Base-by-base conservation (phyloP, 2,113 vertebrate species). In the Origma solitaria region DNA sequence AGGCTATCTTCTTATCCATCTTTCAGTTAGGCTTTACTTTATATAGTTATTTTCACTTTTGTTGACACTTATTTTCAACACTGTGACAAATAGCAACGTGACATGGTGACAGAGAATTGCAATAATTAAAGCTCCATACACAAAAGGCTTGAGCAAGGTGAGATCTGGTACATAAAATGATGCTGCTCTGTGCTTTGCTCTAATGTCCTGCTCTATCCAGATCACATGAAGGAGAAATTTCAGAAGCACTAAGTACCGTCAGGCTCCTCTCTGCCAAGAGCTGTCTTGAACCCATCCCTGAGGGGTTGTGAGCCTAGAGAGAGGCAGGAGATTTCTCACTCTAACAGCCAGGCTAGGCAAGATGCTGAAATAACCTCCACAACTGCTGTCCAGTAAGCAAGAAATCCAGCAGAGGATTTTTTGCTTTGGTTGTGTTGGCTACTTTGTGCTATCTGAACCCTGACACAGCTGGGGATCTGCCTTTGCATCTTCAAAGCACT, bases 11-110 rank as follows among this genome's bases (percentile, higher is more conserved):
- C 38, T 53, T 87, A 31, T 22, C 15, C 5, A 58, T 37, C 9
- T 77, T 81, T 88, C 91, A 75, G 37, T 91, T 54, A 75, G 24
- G 18, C 18, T 53, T 86, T 60, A n/a, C 27, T 65, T 86, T 70
- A 37, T 42, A 51, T 60, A 35, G 57, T 92, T 84, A 61, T 92
- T 96, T 95, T 85, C 15, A 57, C 31, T 92, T 97, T 94, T n/a
- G 28, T 78, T 90, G 61, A 50, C 17, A 49, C 17, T 65, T 69
- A 75, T 65, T 90, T 94, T 88, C 92, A 91, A 76, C 51, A 92
- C 23, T 15, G 69, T 81, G 64, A 73, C 35, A 93, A 94, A 90
- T 40, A 15, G 45, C 42, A 87, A 23, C 69, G 60, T 94, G 38
- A 24, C 60, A 77, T 2, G 38, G 84, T 94, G 77, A 88, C 10